A percentile compares a stretch with the other conserved stretches of the same genome.
Conservation (phyloP, 2,888 invertebrate species). For the Sesia bembeciformis region DNA sequence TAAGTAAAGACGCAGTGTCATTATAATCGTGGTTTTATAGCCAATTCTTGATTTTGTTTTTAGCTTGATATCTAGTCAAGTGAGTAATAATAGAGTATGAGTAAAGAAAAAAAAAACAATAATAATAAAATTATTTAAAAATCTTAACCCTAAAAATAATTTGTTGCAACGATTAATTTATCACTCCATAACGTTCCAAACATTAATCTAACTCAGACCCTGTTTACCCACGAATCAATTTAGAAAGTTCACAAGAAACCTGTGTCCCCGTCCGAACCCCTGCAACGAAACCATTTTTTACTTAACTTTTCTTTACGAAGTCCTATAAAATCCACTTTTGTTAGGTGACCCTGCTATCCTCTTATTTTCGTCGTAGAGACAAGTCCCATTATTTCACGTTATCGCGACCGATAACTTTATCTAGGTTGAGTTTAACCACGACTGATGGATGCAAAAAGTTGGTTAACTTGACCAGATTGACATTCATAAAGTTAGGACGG, state of each 20-base stretch:
- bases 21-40: too few species aligned
- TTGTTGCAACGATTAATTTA: not conserved
- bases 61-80: too few species aligned
- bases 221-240: slow-evolving; percentile 45
- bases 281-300: slow-evolving; percentile 38
- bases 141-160: not conserved
- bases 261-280: slow-evolving; percentile 26
- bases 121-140: too few species aligned
- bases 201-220: slow-evolving; percentile 33
- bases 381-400: slow-evolving; percentile 59
- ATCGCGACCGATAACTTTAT: slow-evolving; percentile 51
- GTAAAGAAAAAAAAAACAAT: too few species aligned
- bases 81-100: too few species aligned
- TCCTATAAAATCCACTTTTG: slow-evolving; percentile 50
- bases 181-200: slow-evolving; percentile 6
- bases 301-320: slow-evolving; percentile 36
- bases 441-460: slow-evolving; percentile 10
- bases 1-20: too few species aligned
- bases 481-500: too few species aligned
- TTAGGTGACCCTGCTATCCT: slow-evolving; percentile 44
- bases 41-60: too few species aligned
- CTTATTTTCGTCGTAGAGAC: slow-evolving; percentile 36
- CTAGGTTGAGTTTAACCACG: slow-evolving; percentile 25
- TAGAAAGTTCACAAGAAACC: slow-evolving; percentile 31
- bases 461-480: too few species aligned